These are phyloP conservation scores for Clinocottus analis DNA, from an alignment of 2,113 vertebrate species.

Conservation along the genomic window DNA sequence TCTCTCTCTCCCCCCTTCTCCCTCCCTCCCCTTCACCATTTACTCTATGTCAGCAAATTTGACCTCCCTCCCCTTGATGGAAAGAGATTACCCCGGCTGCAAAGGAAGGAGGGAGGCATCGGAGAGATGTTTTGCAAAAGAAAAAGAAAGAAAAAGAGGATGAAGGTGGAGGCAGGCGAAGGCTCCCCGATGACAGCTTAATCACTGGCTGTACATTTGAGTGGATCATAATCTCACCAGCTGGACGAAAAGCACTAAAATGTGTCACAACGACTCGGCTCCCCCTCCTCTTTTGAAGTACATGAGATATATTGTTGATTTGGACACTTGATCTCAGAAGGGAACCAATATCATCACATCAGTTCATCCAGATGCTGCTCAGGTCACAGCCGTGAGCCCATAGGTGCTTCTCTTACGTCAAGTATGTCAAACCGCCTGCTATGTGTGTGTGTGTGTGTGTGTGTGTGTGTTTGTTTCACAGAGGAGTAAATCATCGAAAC, in stretches of 20 bases:
- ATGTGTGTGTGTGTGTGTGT: too few relatives aligned
- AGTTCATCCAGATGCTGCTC: not conserved
- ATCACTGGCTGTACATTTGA: not conserved
- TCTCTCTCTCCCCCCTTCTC: not conserved
- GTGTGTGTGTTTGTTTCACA: too few relatives aligned
- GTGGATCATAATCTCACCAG: not conserved
- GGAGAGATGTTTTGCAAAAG: not conserved
- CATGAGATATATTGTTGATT: not conserved
- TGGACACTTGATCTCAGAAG: too few relatives aligned
- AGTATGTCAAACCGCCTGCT: too few relatives aligned
- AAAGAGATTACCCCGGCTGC: conserved; percentile 63
- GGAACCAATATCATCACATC: not conserved
- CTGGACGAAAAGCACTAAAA: not conserved
- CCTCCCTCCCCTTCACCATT: conserved; percentile 22
- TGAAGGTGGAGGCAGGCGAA: conserved; percentile 45
- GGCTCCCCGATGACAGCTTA: not conserved
- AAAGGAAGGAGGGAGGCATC: conserved; percentile 19
- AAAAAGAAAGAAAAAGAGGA: conserved; percentile 7
- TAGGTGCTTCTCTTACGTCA: too few relatives aligned
- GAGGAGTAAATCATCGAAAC: not conserved
- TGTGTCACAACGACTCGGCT: not conserved
- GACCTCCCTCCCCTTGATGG: conserved; percentile 23
- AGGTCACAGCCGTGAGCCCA: not conserved
- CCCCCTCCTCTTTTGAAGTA: not conserved
- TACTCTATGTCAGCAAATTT: conserved; percentile 80